A percentile compares a stretch with the other conserved stretches of the same genome.
phyloP scores from a whole-genome alignment of 2,113 vertebrate genomes.

The Myocastor coypus region DNA sequence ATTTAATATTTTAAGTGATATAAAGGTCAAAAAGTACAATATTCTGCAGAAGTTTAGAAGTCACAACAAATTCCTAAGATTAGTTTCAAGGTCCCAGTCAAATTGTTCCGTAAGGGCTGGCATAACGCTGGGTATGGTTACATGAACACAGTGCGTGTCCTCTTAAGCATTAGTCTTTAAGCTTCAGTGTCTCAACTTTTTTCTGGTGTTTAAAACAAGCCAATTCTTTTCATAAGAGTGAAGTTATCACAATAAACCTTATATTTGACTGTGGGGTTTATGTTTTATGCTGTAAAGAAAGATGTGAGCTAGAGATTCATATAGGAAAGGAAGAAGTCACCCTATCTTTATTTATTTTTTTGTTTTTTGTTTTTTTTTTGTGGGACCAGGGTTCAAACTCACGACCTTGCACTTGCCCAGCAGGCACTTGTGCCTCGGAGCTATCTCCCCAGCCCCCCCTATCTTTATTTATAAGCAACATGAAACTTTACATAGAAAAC shows the following conservation, averaged over 20 bases:
- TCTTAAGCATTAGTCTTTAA: not conserved
- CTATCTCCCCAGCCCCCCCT: too few species aligned
- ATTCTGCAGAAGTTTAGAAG: not conserved
- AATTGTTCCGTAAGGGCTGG: not conserved
- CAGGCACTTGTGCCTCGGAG: too few species aligned
- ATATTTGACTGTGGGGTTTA: not conserved
- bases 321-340: not conserved
- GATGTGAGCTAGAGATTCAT: not conserved
- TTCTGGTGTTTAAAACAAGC: not conserved
- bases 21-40: not conserved
- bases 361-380: too few species aligned
- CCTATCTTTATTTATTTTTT: not conserved
- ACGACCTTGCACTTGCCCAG: too few species aligned
- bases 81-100: constrained; percentile 3
- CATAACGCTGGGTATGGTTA: not conserved
- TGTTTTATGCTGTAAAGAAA: not conserved
- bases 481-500: not conserved
- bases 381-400: too few species aligned
- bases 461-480: not conserved
- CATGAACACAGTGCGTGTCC: not conserved
- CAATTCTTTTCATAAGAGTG: not conserved
- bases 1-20: not conserved
- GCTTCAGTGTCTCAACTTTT: not conserved
- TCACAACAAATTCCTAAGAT: not conserved
- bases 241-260: not conserved